Percentiles rank a stretch among this genome's conserved stretches.
Evolutionary conservation across 1,140 invertebrate species (phyloP).

Genomic region (Gonatopus flavifemur): DNA sequence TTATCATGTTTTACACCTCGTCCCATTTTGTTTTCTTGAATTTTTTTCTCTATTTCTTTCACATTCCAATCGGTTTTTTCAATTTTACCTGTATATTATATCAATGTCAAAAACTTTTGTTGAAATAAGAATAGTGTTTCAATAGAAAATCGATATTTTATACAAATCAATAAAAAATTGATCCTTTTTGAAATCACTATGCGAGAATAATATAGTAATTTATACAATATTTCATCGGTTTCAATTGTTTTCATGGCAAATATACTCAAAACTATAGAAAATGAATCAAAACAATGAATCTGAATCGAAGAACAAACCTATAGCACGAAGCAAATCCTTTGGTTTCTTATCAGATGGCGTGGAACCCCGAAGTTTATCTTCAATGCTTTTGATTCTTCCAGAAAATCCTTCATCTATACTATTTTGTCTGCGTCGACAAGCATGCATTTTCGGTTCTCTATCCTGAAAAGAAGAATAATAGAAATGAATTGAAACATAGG

Average conservation of each 20-base stretch:
- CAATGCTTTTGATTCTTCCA: constrained; percentile 69
- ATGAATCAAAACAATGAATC: constrained; percentile 4
- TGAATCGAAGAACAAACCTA: constrained; percentile 63
- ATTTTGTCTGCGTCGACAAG: constrained; percentile 59
- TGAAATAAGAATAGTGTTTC: neutral
- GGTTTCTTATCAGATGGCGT: constrained; percentile 73
- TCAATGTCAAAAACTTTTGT: neutral
- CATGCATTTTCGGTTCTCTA: constrained; percentile 64
- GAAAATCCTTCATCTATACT: constrained; percentile 69
- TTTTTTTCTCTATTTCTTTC: constrained; percentile 87
- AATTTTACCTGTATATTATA: constrained; percentile 68
- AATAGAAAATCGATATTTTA: neutral
- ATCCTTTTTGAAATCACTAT: neutral
- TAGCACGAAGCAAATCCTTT: constrained; percentile 81
- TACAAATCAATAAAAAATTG: constrained; percentile 9
- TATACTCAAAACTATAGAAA: neutral
- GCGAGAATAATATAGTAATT: neutral
- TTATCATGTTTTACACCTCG: constrained; percentile 64
- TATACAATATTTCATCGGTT: neutral
- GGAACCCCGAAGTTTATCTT: constrained; percentile 67
- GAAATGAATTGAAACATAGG: constrained; percentile 11
- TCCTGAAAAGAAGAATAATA: constrained; percentile 59
- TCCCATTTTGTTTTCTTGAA: constrained; percentile 79
- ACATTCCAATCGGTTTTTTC: constrained; percentile 92
- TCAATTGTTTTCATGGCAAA: neutral